A percentile compares a stretch with the other conserved stretches of the same genome.
Evolutionary conservation across 2,113 vertebrate species (phyloP).

Genomic region (Haplochromis vanheusdeni): DNA sequence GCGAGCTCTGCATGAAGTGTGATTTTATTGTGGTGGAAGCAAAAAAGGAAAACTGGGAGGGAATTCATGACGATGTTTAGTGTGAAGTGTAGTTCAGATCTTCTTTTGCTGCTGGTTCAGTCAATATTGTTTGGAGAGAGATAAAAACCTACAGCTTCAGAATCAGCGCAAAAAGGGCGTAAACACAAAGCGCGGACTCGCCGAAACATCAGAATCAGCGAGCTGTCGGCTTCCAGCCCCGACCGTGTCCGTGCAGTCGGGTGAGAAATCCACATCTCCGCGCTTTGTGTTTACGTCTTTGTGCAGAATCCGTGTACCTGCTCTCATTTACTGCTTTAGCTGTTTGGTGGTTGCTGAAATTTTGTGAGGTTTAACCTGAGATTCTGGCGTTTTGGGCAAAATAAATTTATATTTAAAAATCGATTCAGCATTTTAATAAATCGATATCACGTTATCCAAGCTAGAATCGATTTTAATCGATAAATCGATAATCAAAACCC

Average conservation of each 20-base stretch:
- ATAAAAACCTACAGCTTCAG: neutral
- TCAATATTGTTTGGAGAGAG: neutral
- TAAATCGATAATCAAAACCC: neutral
- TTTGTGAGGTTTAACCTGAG: neutral
- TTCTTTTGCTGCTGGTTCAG: neutral
- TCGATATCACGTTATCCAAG: neutral
- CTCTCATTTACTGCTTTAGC: neutral
- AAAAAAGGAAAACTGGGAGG: rapidly evolving
- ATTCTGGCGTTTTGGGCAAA: rapidly evolving
- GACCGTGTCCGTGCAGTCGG: neutral
- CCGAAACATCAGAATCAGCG: neutral
- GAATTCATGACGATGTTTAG: neutral
- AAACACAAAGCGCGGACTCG: rapidly evolving
- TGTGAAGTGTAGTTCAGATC: neutral
- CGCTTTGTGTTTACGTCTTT: neutral
- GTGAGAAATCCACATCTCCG: neutral
- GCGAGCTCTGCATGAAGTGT: neutral
- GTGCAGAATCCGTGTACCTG: rapidly evolving
- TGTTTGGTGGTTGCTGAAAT: neutral
- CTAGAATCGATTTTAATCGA: neutral
- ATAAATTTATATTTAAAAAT: neutral
- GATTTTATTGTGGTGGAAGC: neutral
- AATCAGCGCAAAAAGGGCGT: neutral
- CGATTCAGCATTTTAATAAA: rapidly evolving
- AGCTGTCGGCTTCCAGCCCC: neutral